These are phyloP conservation scores for Urocyon cinereoargenteus DNA, from an alignment of 2,797 vertebrate genomes.

Conservation along the genomic window DNA sequence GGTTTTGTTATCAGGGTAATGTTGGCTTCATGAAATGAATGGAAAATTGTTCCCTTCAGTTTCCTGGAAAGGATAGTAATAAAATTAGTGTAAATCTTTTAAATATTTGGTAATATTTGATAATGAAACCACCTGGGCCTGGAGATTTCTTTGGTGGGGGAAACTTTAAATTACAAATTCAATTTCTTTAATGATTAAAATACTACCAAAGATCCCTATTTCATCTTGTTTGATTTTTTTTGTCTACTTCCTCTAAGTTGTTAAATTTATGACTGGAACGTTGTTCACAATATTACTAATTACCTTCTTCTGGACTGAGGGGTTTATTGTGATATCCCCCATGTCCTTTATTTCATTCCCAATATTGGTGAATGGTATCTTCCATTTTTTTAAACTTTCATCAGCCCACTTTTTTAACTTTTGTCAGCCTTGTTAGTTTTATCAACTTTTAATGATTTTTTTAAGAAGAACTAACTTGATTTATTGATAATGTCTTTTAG, in stretches of 20 bases:
- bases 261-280: not conserved
- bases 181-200: not conserved
- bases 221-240: not conserved
- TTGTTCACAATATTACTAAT: not conserved
- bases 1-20: not conserved
- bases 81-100: not conserved
- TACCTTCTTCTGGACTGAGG: not conserved
- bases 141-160: not conserved
- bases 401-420: not conserved
- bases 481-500: not conserved
- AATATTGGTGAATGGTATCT: not conserved
- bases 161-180: not conserved
- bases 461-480: not conserved
- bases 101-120: not conserved
- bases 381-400: not conserved
- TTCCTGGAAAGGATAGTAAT: not conserved
- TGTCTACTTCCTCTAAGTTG: not conserved
- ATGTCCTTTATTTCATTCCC: not conserved
- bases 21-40: not conserved
- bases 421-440: not conserved
- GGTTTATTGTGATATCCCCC: not conserved
- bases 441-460: not conserved
- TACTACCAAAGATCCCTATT: not conserved
- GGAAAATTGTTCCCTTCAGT: not conserved
- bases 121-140: not conserved